Evolutionary conservation across 2,113 vertebrate species (phyloP), one percentile per base, ranked within the genome.

Genomic region (Phrynosoma blainvillii): DNA sequence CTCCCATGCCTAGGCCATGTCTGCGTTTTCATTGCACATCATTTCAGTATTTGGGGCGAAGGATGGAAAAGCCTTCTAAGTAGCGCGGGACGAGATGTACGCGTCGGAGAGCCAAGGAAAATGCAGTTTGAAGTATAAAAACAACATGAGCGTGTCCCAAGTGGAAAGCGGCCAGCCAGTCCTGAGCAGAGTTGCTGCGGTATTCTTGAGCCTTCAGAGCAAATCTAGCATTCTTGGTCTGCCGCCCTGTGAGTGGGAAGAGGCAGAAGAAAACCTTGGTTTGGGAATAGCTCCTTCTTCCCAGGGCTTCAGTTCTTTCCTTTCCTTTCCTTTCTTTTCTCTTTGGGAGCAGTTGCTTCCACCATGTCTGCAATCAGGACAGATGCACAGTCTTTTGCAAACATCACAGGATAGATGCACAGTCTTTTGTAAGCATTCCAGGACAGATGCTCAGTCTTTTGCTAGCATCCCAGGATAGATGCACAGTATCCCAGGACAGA

Each of bases 371-470:
- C 65, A 20, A 36, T 13, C 65, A 23, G 42, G 18, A 27, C 2
- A 8, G 40, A 84, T 36, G 42, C 4, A 3, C 32, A 13, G 1
- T 4, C 11, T 36, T 36, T 25, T 25, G 36, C 74, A 88, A 77
- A 5, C n/a, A 9, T 5, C 16, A 25, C 68, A 14, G 59, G 73
- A 1, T 0, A 18, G 8, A 11, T 36, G 68, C 30, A 14, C 23
- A 27, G 79, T 56, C 3, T 79, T 93, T 90, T 91, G 91, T 90
- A 84, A 87, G 47, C 47, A 47, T 47, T 7, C 47, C 47, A 47
- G 7, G 47, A 47, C 47, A 47, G 47, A 47, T 47, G 47, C 47
- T 6, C 4, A 47, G 47, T 47, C 47, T 47, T 47, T 47, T 47
- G 7, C 47, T 6, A 47, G 47, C 47, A 47, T 47, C 2, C 5